These are phyloP conservation scores for Dicyrtoma fusca DNA, from an alignment of 2,888 invertebrate genomes.

Conservation along the genomic window DNA sequence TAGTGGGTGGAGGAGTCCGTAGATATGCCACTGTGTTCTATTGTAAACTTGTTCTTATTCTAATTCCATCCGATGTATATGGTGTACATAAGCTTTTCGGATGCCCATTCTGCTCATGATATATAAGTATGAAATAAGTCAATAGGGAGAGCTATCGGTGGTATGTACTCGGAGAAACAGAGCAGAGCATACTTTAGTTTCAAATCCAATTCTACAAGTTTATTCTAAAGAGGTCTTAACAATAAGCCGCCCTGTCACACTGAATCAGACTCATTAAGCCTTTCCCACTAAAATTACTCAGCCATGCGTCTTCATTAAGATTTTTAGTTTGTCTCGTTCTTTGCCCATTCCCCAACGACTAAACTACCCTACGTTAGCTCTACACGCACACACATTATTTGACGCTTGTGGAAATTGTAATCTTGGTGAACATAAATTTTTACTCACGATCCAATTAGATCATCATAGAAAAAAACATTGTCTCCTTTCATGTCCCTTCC, in stretches of 20 bases:
- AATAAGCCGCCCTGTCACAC: conserved; percentile 26
- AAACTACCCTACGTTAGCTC: background rate
- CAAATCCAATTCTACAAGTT: conserved; percentile 1
- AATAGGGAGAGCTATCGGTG: background rate
- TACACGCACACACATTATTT: background rate
- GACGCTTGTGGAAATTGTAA: conserved; percentile 9
- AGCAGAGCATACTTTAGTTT: no score
- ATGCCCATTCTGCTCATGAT: no score
- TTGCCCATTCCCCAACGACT: no score
- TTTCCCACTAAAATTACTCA: conserved; percentile 35
- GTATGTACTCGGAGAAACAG: no score
- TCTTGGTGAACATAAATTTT: conserved; percentile 34
- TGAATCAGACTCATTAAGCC: conserved; percentile 37
- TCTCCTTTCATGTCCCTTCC: background rate
- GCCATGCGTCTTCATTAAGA: conserved; percentile 38
- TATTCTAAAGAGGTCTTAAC: conserved; percentile 16
- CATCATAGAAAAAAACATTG: conserved; percentile 1
- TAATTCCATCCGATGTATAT: no score
- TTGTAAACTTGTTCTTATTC: no score
- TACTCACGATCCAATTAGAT: conserved; percentile 26
- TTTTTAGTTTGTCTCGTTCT: conserved; percentile 17
- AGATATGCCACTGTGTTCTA: no score
- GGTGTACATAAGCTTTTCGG: no score
- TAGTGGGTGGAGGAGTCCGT: background rate
- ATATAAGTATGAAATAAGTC: background rate